Conservation (phyloP, 2,888 invertebrate species). For the Ormyrus labotus region DNA sequence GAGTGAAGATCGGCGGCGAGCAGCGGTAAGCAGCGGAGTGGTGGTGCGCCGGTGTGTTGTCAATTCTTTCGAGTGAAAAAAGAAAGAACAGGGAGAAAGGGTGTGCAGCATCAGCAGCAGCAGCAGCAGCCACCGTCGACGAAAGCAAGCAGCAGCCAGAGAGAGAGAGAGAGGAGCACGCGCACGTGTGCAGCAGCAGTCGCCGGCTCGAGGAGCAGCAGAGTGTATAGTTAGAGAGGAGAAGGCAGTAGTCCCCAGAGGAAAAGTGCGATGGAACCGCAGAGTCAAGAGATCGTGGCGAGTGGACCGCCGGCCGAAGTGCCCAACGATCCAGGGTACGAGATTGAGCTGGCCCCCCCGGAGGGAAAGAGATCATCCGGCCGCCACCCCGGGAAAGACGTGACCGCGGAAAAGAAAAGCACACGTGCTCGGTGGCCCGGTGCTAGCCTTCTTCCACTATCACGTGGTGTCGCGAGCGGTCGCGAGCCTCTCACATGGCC, state of each 20-base stretch:
- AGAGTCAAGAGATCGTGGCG: constrained; percentile 85
- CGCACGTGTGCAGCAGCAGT: not conserved
- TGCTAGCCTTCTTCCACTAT: constrained; percentile 1
- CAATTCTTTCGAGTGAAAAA: not conserved
- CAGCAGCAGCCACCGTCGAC: no score
- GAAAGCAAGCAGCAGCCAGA: not conserved
- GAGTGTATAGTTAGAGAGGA: no score
- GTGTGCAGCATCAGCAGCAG: not conserved
- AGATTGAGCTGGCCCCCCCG: not conserved
- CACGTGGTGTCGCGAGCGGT: constrained; percentile 49
- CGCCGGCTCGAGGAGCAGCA: not conserved
- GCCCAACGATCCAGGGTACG: constrained; percentile 95
- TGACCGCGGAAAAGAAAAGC: constrained; percentile 13
- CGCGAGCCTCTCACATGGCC: constrained; percentile 20
- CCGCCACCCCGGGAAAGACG: constrained; percentile 30
- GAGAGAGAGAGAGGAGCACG: constrained; percentile 1
- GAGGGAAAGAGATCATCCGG: not conserved
- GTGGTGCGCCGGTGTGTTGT: constrained; percentile 3
- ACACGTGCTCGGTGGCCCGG: not conserved
- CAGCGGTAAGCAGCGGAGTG: no score
- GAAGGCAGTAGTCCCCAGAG: not conserved
- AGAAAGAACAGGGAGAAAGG: not conserved
- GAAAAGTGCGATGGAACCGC: constrained; percentile 81
- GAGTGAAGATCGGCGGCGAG: no score
- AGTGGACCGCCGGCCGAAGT: constrained; percentile 92